Percentiles rank a stretch among this genome's conserved stretches.
These are phyloP conservation scores for Hypotaenidia philippensis DNA, from an alignment of 2,797 vertebrate genomes.

Conservation along the genomic window DNA sequence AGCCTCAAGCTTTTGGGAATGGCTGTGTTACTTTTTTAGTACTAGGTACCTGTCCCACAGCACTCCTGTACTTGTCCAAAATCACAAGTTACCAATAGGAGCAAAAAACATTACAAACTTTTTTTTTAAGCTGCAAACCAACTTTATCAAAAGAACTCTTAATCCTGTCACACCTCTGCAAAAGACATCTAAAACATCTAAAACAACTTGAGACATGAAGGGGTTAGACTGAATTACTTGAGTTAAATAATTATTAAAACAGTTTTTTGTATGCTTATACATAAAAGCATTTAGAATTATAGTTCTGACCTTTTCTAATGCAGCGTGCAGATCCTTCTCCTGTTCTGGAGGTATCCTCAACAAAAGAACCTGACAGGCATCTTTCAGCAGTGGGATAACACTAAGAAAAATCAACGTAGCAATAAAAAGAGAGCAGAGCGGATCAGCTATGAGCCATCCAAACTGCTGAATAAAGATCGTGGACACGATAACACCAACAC, in stretches of 20 bases:
- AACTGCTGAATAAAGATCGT: conserved; percentile 97
- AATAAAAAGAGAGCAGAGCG: conserved; percentile 97
- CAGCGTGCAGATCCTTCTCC: conserved; percentile 91
- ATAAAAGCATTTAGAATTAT: not conserved
- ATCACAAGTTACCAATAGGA: not conserved
- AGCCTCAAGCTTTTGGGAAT: not conserved
- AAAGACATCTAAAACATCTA: not conserved
- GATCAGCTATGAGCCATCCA: conserved; percentile 97
- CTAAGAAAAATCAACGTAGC: conserved; percentile 95
- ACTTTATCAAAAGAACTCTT: not conserved
- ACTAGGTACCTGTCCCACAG: not conserved
- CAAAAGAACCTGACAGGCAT: conserved; percentile 94
- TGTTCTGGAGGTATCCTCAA: conserved; percentile 90
- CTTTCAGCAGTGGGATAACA: conserved; percentile 95
- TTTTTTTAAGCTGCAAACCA: not conserved
- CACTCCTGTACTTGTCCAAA: not conserved
- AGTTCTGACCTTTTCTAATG: conserved; percentile 91
- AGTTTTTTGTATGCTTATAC: not conserved
- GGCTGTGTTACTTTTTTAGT: not conserved
- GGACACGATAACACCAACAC: conserved; percentile 96
- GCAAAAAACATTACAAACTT: not conserved
- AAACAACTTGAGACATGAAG: not conserved
- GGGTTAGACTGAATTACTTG: not conserved
- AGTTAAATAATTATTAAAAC: not conserved
- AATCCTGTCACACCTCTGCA: not conserved